phyloP scores from a whole-genome alignment of 2,113 vertebrate species.

The Rutilus rutilus region DNA sequence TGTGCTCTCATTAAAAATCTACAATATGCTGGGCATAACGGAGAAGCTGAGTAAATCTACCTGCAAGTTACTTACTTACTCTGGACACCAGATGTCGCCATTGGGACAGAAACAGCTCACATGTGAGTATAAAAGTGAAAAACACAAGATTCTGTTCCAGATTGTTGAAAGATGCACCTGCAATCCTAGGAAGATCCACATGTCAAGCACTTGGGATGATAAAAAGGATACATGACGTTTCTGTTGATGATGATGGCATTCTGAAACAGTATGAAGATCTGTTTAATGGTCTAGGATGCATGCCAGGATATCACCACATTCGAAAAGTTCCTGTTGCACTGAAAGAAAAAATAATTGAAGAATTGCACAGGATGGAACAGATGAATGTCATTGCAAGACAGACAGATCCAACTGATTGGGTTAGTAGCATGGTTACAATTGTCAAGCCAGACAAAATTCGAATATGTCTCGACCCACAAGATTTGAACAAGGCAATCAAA shows the following conservation, averaged over 20 bases:
- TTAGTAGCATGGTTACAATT: too few species aligned
- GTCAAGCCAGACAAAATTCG: too few species aligned
- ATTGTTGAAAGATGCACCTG: background rate
- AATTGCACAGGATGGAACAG: background rate
- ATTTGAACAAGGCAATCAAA: too few species aligned
- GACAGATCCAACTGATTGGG: background rate
- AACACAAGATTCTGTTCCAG: background rate
- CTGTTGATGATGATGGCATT: background rate
- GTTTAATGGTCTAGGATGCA: constrained; percentile 19
- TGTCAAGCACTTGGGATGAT: constrained; percentile 6
- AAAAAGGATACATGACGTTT: background rate
- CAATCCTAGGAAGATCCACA: constrained; percentile 12
- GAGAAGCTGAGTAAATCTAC: too few species aligned
- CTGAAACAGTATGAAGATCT: constrained; percentile 22
- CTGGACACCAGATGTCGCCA: constrained; percentile 18
- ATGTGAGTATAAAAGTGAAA: background rate
- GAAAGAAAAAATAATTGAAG: background rate
- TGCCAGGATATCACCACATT: constrained; percentile 15
- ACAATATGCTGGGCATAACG: too few species aligned
- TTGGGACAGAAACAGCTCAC: background rate
- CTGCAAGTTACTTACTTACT: background rate
- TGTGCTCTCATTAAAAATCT: too few species aligned
- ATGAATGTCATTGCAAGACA: constrained; percentile 19
- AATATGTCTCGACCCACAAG: too few species aligned
- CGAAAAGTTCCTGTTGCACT: background rate